phyloP scores from a whole-genome alignment of 2,113 vertebrate species.

The Hemiprocne comata region DNA sequence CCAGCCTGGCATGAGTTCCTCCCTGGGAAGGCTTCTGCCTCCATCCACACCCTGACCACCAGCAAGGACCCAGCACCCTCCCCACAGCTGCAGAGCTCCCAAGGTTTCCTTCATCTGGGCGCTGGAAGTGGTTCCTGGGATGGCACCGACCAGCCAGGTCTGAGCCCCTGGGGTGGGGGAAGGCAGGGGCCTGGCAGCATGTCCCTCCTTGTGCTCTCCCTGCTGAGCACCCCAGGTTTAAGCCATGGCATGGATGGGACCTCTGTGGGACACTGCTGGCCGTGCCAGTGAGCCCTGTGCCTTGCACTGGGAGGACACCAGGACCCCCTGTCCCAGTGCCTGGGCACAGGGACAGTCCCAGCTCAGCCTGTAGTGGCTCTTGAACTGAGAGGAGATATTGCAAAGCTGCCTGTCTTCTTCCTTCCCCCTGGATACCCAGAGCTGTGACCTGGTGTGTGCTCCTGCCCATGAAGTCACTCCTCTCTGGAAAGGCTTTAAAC shows the following conservation, averaged over 20 bases:
- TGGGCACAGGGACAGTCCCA: not conserved
- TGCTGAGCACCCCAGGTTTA: not conserved
- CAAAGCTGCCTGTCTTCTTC: not conserved
- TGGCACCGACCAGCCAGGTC: not conserved
- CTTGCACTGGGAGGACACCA: not conserved
- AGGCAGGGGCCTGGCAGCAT: not conserved
- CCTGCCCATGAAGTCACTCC: not conserved
- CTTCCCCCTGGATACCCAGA: not conserved
- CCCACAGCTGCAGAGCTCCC: fast-evolving
- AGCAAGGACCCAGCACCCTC: fast-evolving
- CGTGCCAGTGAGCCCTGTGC: fast-evolving
- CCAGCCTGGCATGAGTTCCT: not conserved
- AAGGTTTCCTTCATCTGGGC: not conserved
- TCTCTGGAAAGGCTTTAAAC: not conserved
- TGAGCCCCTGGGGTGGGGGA: not conserved
- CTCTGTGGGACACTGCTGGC: not conserved
- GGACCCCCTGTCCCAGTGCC: not conserved
- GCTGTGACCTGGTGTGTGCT: not conserved
- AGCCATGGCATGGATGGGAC: fast-evolving
- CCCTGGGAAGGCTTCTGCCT: not conserved
- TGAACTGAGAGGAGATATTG: not conserved
- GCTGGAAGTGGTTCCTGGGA: not conserved
- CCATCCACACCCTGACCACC: fast-evolving
- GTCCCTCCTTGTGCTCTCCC: not conserved
- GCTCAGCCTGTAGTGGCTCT: not conserved